phyloP scores from a whole-genome alignment of 2,888 invertebrate species.

The Cheilosia variabilis region DNA sequence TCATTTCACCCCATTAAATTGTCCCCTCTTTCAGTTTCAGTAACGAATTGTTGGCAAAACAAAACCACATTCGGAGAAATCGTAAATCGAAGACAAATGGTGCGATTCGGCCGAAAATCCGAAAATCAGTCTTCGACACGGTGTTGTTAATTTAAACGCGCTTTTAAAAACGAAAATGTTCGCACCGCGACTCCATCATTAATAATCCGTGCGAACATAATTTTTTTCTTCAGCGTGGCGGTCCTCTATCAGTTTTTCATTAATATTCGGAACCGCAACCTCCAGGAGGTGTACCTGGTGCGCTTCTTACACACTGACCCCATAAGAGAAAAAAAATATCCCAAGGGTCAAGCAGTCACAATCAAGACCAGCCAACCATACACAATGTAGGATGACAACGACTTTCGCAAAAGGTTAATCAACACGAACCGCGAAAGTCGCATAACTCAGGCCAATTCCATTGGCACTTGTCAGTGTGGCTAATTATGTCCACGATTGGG shows the following conservation, averaged over 20 bases:
- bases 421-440: constrained; percentile 58
- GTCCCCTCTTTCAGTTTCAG: constrained; percentile 17
- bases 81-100: constrained; percentile 67
- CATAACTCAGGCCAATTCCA: constrained; percentile 66
- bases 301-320: constrained; percentile 54
- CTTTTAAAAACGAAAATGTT: constrained; percentile 67
- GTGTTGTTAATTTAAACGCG: constrained; percentile 68
- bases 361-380: constrained; percentile 5
- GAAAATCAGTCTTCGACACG: constrained; percentile 67
- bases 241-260: constrained; percentile 69
- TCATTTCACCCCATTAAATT: constrained; percentile 18
- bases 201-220: constrained; percentile 47
- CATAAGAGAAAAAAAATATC: constrained; percentile 31
- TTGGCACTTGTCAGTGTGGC: constrained; percentile 68
- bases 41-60: constrained; percentile 13
- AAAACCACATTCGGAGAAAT: constrained; percentile 55
- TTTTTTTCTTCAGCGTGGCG: constrained; percentile 3
- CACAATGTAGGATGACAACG: constrained; percentile 21
- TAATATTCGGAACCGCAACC: constrained; percentile 49
- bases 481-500: constrained; percentile 68
- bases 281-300: constrained; percentile 53
- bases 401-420: constrained; percentile 72
- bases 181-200: constrained; percentile 52
- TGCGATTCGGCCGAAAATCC: constrained; percentile 47
- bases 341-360: constrained; percentile 59